phyloP scores from a whole-genome alignment of 2,797 vertebrate species.

The Sebastes itinus region DNA sequence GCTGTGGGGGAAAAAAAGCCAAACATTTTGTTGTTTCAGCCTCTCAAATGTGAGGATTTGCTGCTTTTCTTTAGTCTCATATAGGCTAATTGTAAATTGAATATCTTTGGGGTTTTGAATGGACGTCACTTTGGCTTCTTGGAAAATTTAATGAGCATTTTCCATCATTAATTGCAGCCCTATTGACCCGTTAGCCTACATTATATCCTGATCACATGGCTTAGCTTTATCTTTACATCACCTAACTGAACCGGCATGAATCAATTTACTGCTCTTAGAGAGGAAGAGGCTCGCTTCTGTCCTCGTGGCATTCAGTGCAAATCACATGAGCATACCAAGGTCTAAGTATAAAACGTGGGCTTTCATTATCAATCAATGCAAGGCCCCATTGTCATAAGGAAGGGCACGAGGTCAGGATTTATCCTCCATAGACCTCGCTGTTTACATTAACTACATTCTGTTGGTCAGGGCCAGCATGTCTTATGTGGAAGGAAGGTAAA shows the following conservation, averaged over 20 bases:
- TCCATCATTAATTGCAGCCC: not conserved
- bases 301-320: not conserved
- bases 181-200: not conserved
- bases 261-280: not conserved
- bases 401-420: not conserved
- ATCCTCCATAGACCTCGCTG: not conserved
- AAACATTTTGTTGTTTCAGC: not conserved
- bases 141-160: no score
- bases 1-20: not conserved
- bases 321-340: conserved; percentile 3
- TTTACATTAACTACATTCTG: not conserved
- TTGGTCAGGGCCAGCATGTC: not conserved
- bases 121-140: no score
- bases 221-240: not conserved
- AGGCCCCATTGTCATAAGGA: not conserved
- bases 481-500: not conserved
- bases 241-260: not conserved
- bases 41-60: not conserved
- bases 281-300: not conserved
- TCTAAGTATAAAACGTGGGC: not conserved
- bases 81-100: not conserved
- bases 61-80: not conserved
- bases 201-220: not conserved
- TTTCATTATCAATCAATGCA: not conserved
- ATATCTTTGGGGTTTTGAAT: no score